A percentile compares a stretch with the other conserved stretches of the same genome.
Evolutionary conservation across 2,113 vertebrate species (phyloP).

Genomic region (Phalacrocorax pelagicus): DNA sequence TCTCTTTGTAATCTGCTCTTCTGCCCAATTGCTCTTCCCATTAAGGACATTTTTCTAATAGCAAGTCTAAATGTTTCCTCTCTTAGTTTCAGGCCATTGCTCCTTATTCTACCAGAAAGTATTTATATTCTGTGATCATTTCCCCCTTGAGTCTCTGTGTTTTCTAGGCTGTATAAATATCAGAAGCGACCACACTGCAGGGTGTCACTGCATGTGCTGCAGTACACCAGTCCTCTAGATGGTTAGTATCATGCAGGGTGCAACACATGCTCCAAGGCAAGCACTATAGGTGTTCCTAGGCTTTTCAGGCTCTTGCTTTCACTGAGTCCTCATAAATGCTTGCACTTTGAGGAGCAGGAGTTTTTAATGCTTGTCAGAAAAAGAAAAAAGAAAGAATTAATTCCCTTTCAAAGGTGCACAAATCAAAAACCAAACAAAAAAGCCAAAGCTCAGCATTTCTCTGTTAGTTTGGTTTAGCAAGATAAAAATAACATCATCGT

Average conservation of each 20-base stretch:
- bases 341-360: background rate
- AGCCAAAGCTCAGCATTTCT: background rate
- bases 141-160: conserved; percentile 41
- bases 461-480: background rate
- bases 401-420: background rate
- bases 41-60: conserved; percentile 64
- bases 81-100: conserved; percentile 69
- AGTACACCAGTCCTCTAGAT: background rate
- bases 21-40: conserved; percentile 54
- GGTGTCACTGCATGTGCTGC: background rate
- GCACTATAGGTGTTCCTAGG: background rate
- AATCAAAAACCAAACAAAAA: background rate
- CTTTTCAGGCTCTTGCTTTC: background rate
- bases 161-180: conserved; percentile 51
- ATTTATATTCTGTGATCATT: conserved; percentile 58
- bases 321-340: background rate
- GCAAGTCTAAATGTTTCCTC: conserved; percentile 57
- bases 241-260: conserved; percentile 18
- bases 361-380: background rate
- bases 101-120: conserved; percentile 67
- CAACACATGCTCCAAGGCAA: conserved; percentile 52
- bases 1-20: conserved; percentile 44
- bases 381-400: background rate
- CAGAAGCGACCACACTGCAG: conserved; percentile 41
- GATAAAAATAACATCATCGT: background rate